A percentile compares a stretch with the other conserved stretches of the same genome.
Conservation (phyloP, 2,113 vertebrate genomes). For the Microtus oregoni region DNA sequence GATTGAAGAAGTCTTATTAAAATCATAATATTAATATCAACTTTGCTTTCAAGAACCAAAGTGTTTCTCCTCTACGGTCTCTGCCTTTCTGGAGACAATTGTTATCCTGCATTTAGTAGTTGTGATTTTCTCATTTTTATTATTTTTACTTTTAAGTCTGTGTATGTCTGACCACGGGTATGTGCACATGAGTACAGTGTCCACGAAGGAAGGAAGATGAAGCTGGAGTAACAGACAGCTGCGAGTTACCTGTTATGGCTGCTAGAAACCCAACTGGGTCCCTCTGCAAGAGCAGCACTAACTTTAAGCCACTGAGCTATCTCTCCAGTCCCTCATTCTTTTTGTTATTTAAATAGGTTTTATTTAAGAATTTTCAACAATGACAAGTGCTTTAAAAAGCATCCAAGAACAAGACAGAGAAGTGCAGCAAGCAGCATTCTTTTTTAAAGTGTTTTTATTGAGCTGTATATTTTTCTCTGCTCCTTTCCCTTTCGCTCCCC, state of each 20-base stretch:
- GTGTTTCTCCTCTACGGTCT: background rate
- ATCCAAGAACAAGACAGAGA: background rate
- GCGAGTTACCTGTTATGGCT: background rate
- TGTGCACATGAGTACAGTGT: background rate
- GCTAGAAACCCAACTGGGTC: no score
- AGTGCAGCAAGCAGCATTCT: background rate
- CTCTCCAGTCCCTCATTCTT: background rate
- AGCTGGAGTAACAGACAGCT: background rate
- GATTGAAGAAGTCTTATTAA: conserved; percentile 12
- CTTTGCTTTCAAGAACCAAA: conserved; percentile 37
- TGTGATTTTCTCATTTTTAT: background rate
- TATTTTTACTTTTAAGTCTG: background rate
- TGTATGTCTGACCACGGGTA: background rate
- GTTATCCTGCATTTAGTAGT: background rate
- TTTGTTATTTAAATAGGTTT: background rate
- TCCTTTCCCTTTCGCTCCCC: no score
- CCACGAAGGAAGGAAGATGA: background rate
- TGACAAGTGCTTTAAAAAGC: background rate
- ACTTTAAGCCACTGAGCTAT: background rate
- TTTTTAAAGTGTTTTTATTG: no score
- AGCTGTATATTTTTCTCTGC: no score
- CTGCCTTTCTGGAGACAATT: background rate
- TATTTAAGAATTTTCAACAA: background rate
- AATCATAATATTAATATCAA: conserved; percentile 4
- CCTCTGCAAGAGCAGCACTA: background rate